These are phyloP conservation scores for Agelas oroides DNA, from an alignment of 37 sponge, comb jelly and placozoan species.

Conservation along the genomic window DNA sequence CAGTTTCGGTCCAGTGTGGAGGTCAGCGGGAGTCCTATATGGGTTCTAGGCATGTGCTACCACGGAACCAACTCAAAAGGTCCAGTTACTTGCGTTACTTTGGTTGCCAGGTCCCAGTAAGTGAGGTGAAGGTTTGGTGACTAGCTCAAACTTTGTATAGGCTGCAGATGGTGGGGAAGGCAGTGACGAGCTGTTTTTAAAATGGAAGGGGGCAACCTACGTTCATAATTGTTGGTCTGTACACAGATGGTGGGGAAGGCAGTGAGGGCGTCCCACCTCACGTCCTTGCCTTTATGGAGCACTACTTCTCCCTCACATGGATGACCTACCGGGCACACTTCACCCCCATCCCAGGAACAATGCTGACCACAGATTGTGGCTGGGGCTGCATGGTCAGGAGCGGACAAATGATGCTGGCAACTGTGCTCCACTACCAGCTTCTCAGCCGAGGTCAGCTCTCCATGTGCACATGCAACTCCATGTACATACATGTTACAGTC, in stretches of 20 bases:
- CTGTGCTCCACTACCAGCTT: constrained; percentile 77
- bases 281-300: constrained; percentile 66
- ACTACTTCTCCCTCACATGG: constrained; percentile 75
- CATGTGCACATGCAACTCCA: neutral
- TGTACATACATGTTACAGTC: neutral
- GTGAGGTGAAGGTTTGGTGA: no score
- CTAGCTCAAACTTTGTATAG: no score
- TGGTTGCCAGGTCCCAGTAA: no score
- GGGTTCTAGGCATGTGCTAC: constrained; percentile 65
- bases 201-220: no score
- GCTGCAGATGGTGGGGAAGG: no score
- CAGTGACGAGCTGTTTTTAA: no score
- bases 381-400: constrained; percentile 99
- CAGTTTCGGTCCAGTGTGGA: constrained; percentile 54
- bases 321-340: constrained; percentile 88
- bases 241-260: no score
- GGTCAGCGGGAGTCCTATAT: constrained; percentile 27
- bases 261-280: constrained; percentile 66
- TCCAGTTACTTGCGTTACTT: no score
- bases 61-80: neutral
- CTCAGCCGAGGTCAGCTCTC: constrained; percentile 38
- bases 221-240: no score
- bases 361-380: constrained; percentile 73
- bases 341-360: constrained; percentile 67
- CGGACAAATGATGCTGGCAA: constrained; percentile 98